phyloP scores from a whole-genome alignment of 2,113 vertebrate genomes.

The Arvicanthis niloticus region DNA sequence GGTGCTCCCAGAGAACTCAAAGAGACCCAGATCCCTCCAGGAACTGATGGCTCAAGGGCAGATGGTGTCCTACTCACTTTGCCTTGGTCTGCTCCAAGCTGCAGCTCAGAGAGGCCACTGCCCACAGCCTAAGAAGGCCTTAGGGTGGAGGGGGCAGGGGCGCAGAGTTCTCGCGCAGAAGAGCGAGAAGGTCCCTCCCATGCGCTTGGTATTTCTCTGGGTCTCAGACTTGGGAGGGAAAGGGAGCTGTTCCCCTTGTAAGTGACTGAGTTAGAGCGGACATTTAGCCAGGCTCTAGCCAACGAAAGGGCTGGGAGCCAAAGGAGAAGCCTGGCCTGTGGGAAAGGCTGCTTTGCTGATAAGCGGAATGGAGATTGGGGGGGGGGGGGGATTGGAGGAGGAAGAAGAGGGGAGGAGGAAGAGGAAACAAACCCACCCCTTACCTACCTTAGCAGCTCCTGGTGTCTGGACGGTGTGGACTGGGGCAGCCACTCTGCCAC shows the following conservation, averaged over 20 bases:
- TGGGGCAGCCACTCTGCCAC: neutral
- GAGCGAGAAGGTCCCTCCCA: neutral
- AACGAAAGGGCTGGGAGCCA: neutral
- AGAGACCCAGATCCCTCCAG: neutral
- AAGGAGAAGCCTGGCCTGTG: neutral
- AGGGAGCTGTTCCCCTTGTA: neutral
- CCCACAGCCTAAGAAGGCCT: neutral
- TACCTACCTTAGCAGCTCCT: neutral
- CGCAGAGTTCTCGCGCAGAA: neutral
- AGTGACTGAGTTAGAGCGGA: neutral
- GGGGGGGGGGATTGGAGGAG: too few species aligned
- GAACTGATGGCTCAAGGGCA: rapidly evolving
- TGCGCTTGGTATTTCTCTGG: neutral
- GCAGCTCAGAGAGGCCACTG: neutral
- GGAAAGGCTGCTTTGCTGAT: neutral
- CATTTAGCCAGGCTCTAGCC: neutral
- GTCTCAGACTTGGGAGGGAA: neutral
- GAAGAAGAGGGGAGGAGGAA: too few species aligned
- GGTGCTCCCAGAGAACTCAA: neutral
- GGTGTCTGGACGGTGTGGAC: rapidly evolving
- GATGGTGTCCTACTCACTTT: neutral
- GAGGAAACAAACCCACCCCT: neutral
- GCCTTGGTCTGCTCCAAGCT: neutral
- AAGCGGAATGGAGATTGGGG: neutral
- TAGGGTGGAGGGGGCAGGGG: neutral